Evolutionary conservation across 2,797 vertebrate species (phyloP).

Genomic region (Enteromius treurensis): DNA sequence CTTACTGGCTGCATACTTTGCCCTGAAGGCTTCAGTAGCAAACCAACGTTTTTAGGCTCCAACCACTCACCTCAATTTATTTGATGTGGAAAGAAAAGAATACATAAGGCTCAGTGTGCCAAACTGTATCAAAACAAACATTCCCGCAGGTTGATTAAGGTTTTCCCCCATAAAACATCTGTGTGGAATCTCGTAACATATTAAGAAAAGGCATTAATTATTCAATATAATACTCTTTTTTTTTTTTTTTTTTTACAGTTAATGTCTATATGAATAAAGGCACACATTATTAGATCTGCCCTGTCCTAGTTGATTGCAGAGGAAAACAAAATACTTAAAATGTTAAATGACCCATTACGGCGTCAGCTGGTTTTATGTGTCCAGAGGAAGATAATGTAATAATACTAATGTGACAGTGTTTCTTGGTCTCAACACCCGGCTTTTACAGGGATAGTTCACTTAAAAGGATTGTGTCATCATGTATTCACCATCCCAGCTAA

Average conservation of each 20-base stretch:
- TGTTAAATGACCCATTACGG: slow-evolving; percentile 28
- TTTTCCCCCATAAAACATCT: not conserved
- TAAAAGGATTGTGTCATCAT: not conserved
- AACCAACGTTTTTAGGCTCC: not conserved
- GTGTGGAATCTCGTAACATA: not conserved
- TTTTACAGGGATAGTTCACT: not conserved
- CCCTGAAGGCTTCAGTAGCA: slow-evolving; percentile 12
- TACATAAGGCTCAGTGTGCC: not conserved
- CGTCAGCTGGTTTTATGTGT: slow-evolving; percentile 10
- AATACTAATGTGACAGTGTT: slow-evolving; percentile 7
- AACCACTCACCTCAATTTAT: not conserved
- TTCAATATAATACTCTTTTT: not conserved
- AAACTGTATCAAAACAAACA: slow-evolving; percentile 22
- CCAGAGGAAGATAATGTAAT: slow-evolving; percentile 21
- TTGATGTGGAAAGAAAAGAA: slow-evolving; percentile 1
- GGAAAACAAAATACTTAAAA: not conserved
- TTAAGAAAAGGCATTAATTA: not conserved
- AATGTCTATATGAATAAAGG: not conserved
- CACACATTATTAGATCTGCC: slow-evolving; percentile 4
- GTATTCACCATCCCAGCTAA: not conserved
- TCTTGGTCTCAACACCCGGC: not conserved
- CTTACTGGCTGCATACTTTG: not conserved
- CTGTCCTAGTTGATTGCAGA: not conserved
- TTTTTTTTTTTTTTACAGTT: not conserved
- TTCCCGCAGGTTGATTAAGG: not conserved